These are phyloP conservation scores for Spheniscus humboldti DNA, from an alignment of 2,797 vertebrate genomes.

Conservation along the genomic window DNA sequence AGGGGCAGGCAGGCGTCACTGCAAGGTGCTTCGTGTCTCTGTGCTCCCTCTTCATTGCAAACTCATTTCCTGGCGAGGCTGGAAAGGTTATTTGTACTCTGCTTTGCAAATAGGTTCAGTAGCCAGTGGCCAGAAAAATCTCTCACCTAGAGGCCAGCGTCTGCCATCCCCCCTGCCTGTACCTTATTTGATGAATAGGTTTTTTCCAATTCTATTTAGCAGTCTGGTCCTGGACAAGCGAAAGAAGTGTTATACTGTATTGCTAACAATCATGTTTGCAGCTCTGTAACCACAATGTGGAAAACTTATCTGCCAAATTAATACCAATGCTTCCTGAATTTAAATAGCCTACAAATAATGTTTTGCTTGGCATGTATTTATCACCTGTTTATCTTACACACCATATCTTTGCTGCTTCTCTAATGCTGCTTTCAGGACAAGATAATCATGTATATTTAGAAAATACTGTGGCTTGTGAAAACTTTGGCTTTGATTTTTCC, in stretches of 20 bases:
- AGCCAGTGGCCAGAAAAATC: background rate
- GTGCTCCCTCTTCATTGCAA: background rate
- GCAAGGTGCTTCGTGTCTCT: background rate
- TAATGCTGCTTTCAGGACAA: background rate
- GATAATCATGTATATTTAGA: background rate
- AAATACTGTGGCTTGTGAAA: background rate
- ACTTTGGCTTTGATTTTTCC: background rate
- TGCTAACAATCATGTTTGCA: background rate
- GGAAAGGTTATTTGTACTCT: background rate
- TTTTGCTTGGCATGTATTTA: background rate
- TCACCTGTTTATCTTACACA: background rate
- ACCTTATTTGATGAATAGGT: background rate
- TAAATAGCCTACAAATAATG: background rate
- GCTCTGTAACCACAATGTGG: background rate
- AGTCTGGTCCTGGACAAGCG: background rate
- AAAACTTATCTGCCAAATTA: background rate
- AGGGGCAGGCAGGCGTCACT: fast-evolving
- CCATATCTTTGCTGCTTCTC: background rate
- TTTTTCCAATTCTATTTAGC: background rate
- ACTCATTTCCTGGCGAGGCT: background rate
- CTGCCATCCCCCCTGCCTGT: background rate
- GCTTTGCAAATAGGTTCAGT: background rate
- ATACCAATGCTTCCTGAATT: background rate
- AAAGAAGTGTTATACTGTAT: background rate
- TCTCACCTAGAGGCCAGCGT: background rate